These are phyloP conservation scores for Rhineura floridana DNA, from an alignment of 2,113 vertebrate genomes.

Conservation along the genomic window DNA sequence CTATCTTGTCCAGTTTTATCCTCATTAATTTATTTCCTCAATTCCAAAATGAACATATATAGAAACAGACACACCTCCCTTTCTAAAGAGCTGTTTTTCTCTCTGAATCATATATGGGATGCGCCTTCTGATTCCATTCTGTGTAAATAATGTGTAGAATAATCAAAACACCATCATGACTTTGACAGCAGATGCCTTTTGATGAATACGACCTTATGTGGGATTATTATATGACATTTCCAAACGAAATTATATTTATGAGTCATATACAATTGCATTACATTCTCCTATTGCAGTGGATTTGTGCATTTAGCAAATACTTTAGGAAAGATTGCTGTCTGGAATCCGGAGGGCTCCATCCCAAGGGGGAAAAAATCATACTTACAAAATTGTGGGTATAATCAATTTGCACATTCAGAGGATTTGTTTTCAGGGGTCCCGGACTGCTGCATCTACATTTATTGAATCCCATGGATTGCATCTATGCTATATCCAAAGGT, in stretches of 20 bases:
- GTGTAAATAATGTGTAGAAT: slow-evolving; percentile 80
- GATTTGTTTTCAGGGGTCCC: background rate
- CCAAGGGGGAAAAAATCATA: background rate
- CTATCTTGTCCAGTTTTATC: slow-evolving; percentile 51
- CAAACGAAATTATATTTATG: slow-evolving; percentile 78
- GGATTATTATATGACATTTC: slow-evolving; percentile 83
- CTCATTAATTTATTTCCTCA: slow-evolving; percentile 40
- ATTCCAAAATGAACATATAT: slow-evolving; percentile 71
- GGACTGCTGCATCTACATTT: background rate
- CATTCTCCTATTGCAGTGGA: slow-evolving; percentile 62
- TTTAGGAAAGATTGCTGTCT: slow-evolving; percentile 20
- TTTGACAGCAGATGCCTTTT: slow-evolving; percentile 76
- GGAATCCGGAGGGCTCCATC: slow-evolving; percentile 17
- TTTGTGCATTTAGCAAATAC: slow-evolving; percentile 67
- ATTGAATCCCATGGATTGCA: background rate
- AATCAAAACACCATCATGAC: slow-evolving; percentile 75
- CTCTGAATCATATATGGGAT: slow-evolving; percentile 69
- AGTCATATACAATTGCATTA: slow-evolving; percentile 77
- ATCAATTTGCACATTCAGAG: background rate
- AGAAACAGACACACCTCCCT: slow-evolving; percentile 63
- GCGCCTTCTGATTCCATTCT: slow-evolving; percentile 73
- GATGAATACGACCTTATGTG: slow-evolving; percentile 78
- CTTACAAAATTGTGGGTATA: background rate
- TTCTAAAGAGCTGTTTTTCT: slow-evolving; percentile 68
- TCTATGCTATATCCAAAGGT: background rate